phyloP scores from a whole-genome alignment of 2,888 invertebrate genomes.

The Clunio marinus region DNA sequence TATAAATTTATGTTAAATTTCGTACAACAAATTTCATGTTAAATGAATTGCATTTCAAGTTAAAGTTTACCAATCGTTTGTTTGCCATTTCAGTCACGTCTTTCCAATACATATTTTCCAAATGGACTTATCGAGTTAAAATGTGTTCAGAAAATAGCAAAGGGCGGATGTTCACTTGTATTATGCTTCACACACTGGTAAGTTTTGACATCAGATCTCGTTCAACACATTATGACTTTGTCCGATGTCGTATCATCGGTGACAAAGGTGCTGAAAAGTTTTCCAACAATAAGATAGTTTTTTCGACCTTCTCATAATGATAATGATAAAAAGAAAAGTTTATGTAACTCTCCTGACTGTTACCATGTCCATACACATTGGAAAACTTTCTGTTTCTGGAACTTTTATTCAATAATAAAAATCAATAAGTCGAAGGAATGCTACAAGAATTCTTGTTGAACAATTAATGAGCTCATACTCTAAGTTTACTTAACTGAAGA shows the following conservation, averaged over 20 bases:
- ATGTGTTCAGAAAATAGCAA: not conserved
- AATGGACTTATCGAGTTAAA: constrained; percentile 36
- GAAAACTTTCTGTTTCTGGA: not conserved
- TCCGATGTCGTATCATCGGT: not conserved
- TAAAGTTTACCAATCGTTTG: no score
- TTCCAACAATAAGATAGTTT: constrained; percentile 7
- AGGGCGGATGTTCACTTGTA: not conserved
- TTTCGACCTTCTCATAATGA: constrained; percentile 24
- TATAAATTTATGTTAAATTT: no score
- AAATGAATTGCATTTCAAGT: no score
- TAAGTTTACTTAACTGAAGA: not conserved
- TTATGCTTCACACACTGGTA: not conserved
- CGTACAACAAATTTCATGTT: no score
- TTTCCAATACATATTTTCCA: constrained; percentile 30
- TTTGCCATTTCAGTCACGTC: no score
- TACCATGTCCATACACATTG: not conserved
- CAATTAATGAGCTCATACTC: no score
- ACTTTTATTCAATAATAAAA: constrained; percentile 7
- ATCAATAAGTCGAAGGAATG: constrained; percentile 19
- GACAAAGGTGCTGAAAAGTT: constrained; percentile 11
- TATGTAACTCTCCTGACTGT: constrained; percentile 22
- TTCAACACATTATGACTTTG: no score
- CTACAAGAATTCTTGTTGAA: no score
- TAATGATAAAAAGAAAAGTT: constrained; percentile 29
- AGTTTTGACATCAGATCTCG: not conserved